Evolutionary conservation across 2,888 invertebrate species (phyloP).

Genomic region (Rosalia funebris): DNA sequence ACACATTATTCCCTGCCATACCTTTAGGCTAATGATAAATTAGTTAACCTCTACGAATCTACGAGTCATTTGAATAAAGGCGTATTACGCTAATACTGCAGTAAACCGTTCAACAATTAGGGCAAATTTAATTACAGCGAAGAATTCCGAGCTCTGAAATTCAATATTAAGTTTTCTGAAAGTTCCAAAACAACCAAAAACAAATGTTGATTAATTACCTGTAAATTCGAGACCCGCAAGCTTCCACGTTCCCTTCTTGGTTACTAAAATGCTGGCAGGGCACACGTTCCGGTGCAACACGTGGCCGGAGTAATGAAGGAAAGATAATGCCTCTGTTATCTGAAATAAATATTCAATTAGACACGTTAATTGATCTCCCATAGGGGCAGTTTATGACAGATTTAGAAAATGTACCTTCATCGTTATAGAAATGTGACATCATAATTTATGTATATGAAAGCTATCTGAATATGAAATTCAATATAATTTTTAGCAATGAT

Average conservation of each 20-base stretch:
- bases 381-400: too few species aligned
- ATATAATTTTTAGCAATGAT: too few species aligned
- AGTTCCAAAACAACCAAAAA: background rate
- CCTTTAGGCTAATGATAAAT: background rate
- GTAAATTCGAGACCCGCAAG: conserved; percentile 93
- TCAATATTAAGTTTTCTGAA: background rate
- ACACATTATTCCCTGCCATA: background rate
- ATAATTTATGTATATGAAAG: too few species aligned
- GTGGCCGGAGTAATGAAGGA: conserved; percentile 88
- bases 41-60: background rate
- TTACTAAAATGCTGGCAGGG: conserved; percentile 91
- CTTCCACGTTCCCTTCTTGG: conserved; percentile 95
- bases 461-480: too few species aligned
- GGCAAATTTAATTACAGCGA: conserved; percentile 1
- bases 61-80: background rate
- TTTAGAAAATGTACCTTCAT: too few species aligned
- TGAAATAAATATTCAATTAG: conserved; percentile 63
- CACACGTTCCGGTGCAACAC: conserved; percentile 94
- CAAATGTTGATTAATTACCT: conserved; percentile 67
- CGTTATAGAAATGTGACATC: too few species aligned
- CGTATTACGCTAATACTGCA: background rate
- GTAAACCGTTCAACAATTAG: background rate
- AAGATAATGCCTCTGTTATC: conserved; percentile 94
- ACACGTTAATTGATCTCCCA: background rate
- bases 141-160: background rate